Percentiles rank a stretch among this genome's conserved stretches.
Conservation (phyloP, 2,113 vertebrate species). For the Megalops atlanticus region DNA sequence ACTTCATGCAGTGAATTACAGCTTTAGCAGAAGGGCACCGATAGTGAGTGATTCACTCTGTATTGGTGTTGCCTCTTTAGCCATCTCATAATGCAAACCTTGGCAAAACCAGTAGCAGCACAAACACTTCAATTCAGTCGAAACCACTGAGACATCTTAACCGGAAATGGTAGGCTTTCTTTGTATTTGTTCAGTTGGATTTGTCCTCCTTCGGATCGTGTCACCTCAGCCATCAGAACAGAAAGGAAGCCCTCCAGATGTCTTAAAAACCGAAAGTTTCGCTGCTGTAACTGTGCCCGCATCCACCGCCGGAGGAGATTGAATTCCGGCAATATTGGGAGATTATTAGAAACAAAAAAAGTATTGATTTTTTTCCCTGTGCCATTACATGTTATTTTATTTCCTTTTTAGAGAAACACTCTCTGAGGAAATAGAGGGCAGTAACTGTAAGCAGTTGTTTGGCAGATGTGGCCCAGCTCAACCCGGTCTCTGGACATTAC, state of each 20-base stretch:
- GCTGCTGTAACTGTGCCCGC: neutral
- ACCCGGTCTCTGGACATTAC: conserved; percentile 22
- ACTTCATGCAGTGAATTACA: too few species aligned
- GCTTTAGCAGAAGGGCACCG: too few species aligned
- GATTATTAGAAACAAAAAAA: conserved; percentile 34
- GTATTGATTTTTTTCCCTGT: conserved; percentile 31
- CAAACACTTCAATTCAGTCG: neutral
- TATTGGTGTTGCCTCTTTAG: neutral
- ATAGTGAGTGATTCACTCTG: neutral
- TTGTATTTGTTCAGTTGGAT: too few species aligned
- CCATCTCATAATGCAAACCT: neutral
- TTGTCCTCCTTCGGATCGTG: too few species aligned
- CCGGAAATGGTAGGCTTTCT: too few species aligned
- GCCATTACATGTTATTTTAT: conserved; percentile 16
- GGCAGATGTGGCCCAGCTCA: conserved; percentile 27
- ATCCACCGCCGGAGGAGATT: neutral
- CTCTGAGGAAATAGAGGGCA: conserved; percentile 34
- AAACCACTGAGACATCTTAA: too few species aligned
- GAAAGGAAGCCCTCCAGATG: too few species aligned
- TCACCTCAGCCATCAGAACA: too few species aligned
- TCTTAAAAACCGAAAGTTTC: neutral
- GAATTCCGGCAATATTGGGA: conserved; percentile 25
- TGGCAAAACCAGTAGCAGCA: neutral
- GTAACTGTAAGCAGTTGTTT: conserved; percentile 28
- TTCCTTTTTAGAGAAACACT: conserved; percentile 27